These are phyloP conservation scores for Sebastes glaucus DNA, from an alignment of 2,797 vertebrate genomes.

Conservation along the genomic window DNA sequence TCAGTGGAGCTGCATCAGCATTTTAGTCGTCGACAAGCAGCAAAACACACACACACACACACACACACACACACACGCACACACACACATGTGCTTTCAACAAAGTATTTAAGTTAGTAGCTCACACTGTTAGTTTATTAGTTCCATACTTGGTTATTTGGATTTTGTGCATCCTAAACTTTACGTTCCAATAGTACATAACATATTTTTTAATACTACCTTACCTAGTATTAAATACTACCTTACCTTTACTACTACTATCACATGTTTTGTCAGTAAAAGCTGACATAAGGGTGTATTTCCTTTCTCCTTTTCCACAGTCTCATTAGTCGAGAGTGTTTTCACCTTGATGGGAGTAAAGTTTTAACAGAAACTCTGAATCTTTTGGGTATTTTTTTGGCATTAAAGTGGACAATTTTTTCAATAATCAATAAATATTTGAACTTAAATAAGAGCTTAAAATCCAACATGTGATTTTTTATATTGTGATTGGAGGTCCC, in stretches of 20 bases:
- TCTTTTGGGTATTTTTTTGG: neutral
- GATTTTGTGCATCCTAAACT: constrained; percentile 6
- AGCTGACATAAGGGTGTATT: neutral
- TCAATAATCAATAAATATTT: neutral
- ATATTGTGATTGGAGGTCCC: neutral
- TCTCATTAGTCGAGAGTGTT: neutral
- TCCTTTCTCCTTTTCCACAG: neutral
- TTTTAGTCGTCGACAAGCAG: constrained; percentile 59
- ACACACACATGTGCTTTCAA: neutral
- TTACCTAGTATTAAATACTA: no score
- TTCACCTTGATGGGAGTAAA: neutral
- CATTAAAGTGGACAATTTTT: neutral
- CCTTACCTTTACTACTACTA: no score
- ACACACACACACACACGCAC: neutral
- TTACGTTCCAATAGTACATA: neutral
- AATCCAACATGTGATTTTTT: neutral
- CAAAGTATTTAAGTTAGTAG: constrained; percentile 35
- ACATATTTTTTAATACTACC: neutral
- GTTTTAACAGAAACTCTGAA: neutral
- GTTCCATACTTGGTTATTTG: constrained; percentile 4
- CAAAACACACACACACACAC: neutral
- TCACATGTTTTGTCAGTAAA: neutral
- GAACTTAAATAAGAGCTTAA: neutral
- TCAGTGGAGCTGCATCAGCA: constrained; percentile 82
- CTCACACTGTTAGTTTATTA: constrained; percentile 18